These are phyloP conservation scores for Phainopepla nitens DNA, from an alignment of 2,113 vertebrate species.

Conservation along the genomic window DNA sequence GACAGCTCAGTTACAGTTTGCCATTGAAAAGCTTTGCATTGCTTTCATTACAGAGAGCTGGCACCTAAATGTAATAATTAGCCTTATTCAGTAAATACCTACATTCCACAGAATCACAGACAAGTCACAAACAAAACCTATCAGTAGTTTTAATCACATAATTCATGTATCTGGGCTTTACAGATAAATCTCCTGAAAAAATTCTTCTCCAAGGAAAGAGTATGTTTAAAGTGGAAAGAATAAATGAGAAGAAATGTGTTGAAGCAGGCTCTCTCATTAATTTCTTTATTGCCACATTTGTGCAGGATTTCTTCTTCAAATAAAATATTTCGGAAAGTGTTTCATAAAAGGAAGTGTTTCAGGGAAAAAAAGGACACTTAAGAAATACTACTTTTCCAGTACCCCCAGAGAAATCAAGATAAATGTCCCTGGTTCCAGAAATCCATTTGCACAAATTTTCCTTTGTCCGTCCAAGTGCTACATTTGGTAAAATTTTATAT, in stretches of 20 bases:
- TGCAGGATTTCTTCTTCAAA: neutral
- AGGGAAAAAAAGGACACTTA: neutral
- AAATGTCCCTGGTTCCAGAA: neutral
- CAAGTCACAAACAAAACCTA: neutral
- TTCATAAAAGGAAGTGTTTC: neutral
- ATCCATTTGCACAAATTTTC: neutral
- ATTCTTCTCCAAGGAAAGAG: neutral
- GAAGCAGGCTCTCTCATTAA: neutral
- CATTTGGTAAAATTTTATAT: neutral
- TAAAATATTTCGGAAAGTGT: neutral
- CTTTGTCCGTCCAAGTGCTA: neutral
- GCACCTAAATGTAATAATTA: neutral
- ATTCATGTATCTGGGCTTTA: neutral
- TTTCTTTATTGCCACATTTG: neutral
- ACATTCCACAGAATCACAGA: neutral
- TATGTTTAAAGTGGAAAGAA: neutral
- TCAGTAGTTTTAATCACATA: slow-evolving; percentile 27
- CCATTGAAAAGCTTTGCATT: neutral
- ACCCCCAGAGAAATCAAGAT: neutral
- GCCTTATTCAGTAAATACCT: neutral
- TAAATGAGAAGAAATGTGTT: neutral
- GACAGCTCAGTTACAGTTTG: slow-evolving; percentile 8
- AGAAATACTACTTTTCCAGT: neutral
- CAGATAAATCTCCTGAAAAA: neutral
- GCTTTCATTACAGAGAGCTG: neutral